A percentile compares a stretch with the other conserved stretches of the same genome.
These are phyloP conservation scores for Trogon melanurus DNA, from an alignment of 2,113 vertebrate species.

Conservation along the genomic window DNA sequence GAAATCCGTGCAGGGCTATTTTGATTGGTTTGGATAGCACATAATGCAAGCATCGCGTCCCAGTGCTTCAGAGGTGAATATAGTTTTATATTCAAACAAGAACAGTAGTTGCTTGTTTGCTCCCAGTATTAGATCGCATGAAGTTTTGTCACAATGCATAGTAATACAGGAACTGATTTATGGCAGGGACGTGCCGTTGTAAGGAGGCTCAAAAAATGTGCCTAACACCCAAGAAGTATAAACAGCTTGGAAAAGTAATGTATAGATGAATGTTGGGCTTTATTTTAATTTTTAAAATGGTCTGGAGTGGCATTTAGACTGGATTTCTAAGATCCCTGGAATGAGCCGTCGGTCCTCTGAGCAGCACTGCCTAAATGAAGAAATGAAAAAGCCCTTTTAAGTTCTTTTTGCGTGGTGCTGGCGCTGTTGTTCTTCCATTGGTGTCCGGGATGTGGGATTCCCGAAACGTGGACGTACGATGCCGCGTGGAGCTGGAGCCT, in stretches of 20 bases:
- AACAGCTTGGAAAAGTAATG: background rate
- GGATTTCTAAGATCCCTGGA: background rate
- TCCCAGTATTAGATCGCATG: background rate
- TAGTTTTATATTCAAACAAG: background rate
- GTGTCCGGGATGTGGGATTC: background rate
- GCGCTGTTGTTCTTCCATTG: background rate
- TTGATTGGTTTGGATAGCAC: background rate
- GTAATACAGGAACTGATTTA: background rate
- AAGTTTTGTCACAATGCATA: background rate
- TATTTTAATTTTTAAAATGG: background rate
- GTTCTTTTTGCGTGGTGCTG: background rate
- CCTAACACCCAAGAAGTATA: background rate
- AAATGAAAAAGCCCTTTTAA: background rate
- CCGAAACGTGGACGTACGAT: fast-evolving
- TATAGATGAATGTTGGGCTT: background rate
- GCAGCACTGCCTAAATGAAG: background rate
- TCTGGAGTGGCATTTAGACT: background rate
- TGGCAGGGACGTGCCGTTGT: background rate
- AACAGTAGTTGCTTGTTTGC: background rate
- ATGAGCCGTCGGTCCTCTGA: background rate
- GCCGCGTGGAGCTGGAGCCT: background rate
- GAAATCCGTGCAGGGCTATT: background rate
- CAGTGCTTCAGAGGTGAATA: background rate
- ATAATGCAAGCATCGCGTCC: background rate
- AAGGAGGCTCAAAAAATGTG: background rate